A percentile compares a stretch with the other conserved stretches of the same genome.
phyloP scores from a whole-genome alignment of 2,888 invertebrate genomes.

The Tiphia femorata region DNA sequence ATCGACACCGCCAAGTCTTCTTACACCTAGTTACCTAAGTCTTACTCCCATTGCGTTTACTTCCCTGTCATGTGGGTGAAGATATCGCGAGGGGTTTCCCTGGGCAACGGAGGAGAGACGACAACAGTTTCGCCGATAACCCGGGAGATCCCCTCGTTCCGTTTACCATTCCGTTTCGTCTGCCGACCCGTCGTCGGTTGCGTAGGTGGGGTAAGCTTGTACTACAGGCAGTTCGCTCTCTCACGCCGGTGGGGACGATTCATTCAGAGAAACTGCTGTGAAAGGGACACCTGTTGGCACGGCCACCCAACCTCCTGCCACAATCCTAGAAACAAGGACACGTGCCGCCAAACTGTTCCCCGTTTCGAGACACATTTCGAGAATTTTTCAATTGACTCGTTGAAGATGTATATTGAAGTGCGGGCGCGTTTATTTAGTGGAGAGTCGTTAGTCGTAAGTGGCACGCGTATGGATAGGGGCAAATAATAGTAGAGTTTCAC shows the following conservation, averaged over 20 bases:
- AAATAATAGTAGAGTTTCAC: background rate
- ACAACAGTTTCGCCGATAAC: slow-evolving; percentile 58
- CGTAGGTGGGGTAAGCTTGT: slow-evolving; percentile 67
- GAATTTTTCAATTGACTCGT: background rate
- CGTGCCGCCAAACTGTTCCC: slow-evolving; percentile 26
- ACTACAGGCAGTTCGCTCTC: slow-evolving; percentile 55
- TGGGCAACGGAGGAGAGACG: no score
- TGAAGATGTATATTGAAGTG: no score
- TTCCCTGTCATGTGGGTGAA: no score
- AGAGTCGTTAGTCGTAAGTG: no score
- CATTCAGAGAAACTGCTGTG: slow-evolving; percentile 69
- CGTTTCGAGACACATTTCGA: background rate
- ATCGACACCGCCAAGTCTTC: no score
- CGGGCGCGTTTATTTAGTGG: no score
- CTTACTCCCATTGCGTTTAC: no score
- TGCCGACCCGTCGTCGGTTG: slow-evolving; percentile 64
- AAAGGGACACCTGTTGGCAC: slow-evolving; percentile 70
- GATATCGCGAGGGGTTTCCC: no score
- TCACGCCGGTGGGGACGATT: slow-evolving; percentile 63
- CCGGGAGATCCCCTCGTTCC: slow-evolving; percentile 64
- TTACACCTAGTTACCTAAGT: no score
- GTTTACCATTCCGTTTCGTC: slow-evolving; percentile 69
- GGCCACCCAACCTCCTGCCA: slow-evolving; percentile 55
- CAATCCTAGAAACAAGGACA: slow-evolving; percentile 63
- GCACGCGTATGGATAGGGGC: no score